Evolutionary conservation across 2,113 vertebrate genomes (phyloP).

Genomic region (Rousettus leschenaultii): DNA sequence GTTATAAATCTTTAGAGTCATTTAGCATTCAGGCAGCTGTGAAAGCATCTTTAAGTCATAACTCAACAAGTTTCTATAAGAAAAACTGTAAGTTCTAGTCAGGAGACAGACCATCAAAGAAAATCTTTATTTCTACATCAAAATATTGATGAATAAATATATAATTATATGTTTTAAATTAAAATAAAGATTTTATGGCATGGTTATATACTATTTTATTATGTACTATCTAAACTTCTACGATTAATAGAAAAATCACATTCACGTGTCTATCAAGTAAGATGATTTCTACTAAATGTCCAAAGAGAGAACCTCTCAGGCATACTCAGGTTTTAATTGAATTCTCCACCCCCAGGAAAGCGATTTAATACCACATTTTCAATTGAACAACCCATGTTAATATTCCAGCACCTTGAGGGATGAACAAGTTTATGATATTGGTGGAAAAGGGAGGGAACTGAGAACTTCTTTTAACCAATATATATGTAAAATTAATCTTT

Average conservation of each 20-base stretch:
- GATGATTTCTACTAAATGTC: neutral
- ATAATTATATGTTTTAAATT: neutral
- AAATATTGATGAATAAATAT: neutral
- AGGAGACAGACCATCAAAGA: neutral
- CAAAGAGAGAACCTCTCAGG: neutral
- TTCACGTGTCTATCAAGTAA: neutral
- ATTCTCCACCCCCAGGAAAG: neutral
- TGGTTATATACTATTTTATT: neutral
- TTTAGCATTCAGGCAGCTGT: neutral
- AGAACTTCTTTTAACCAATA: neutral
- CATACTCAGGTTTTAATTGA: neutral
- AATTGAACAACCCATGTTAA: neutral
- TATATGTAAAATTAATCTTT: neutral
- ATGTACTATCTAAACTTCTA: neutral
- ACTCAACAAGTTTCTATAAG: neutral
- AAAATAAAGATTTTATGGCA: neutral
- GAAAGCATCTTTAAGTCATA: neutral
- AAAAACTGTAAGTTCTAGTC: neutral
- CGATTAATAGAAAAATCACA: neutral
- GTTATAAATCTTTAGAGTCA: neutral
- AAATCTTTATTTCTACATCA: neutral
- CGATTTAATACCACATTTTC: neutral
- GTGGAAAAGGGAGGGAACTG: neutral
- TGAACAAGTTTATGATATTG: neutral
- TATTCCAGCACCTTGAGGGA: neutral